Conservation (phyloP, 2,113 vertebrate species). For the Trematomus loennbergii region DNA sequence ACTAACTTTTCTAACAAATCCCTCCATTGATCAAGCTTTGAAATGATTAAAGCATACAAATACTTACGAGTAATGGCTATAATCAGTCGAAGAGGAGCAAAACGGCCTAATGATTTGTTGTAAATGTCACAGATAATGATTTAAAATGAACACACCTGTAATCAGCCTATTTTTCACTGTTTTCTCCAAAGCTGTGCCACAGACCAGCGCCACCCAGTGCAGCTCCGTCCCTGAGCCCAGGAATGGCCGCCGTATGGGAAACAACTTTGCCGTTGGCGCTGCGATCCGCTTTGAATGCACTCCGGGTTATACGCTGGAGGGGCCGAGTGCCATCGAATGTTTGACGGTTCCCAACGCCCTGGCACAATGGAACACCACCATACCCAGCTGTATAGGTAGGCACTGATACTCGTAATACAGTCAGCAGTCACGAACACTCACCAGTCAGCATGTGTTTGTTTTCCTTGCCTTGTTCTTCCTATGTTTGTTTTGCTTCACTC, state of each 20-base stretch:
- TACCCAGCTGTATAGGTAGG: constrained; percentile 93
- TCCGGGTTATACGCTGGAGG: constrained; percentile 91
- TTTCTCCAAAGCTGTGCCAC: constrained; percentile 88
- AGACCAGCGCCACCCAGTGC: constrained; percentile 97
- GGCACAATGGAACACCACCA: constrained; percentile 96
- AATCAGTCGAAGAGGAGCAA: neutral
- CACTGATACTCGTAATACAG: neutral
- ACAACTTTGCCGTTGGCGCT: constrained; percentile 93
- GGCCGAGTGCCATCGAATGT: constrained; percentile 90
- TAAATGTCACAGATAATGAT: neutral
- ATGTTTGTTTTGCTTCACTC: neutral
- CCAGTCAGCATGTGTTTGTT: neutral
- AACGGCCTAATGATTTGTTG: neutral
- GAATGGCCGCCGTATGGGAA: constrained; percentile 92
- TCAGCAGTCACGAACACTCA: neutral
- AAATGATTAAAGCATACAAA: neutral
- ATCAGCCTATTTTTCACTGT: neutral
- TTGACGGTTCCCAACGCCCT: constrained; percentile 93
- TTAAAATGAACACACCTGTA: neutral
- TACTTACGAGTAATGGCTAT: neutral
- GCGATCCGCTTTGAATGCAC: constrained; percentile 94
- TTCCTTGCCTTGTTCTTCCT: neutral
- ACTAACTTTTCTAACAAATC: neutral
- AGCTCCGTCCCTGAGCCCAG: constrained; percentile 96
- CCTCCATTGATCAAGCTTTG: neutral